phyloP scores from a whole-genome alignment of 1,140 invertebrate genomes.

The Euwallacea similis region DNA sequence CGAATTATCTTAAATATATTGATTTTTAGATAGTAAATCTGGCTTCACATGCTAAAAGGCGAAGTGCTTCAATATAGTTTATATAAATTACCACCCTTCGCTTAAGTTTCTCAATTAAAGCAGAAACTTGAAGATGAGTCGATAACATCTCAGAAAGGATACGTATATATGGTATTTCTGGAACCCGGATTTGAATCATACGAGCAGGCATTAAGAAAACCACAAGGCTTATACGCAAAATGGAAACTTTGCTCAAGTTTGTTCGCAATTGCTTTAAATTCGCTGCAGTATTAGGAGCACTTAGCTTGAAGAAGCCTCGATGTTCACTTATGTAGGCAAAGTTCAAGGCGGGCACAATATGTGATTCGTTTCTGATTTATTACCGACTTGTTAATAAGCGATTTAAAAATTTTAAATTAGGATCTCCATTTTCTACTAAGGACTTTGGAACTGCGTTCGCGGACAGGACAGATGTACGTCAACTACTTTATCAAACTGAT shows the following conservation, averaged over 20 bases:
- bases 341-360: too few relatives aligned
- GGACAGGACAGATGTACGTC: too few relatives aligned
- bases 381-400: too few relatives aligned
- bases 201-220: constrained; percentile 39
- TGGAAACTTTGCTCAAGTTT: constrained; percentile 41
- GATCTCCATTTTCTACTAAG: too few relatives aligned
- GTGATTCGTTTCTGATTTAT: too few relatives aligned
- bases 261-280: constrained; percentile 44
- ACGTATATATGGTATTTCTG: constrained; percentile 21
- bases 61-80: constrained; percentile 4
- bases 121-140: constrained; percentile 31
- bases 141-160: constrained; percentile 31
- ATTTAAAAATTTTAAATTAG: too few relatives aligned
- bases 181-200: constrained; percentile 27
- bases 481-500: too few relatives aligned
- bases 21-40: background rate
- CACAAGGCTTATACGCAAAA: constrained; percentile 40
- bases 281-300: constrained; percentile 44
- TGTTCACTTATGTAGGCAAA: constrained; percentile 14
- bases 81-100: constrained; percentile 14
- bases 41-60: background rate
- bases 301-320: constrained; percentile 34
- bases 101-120: constrained; percentile 30
- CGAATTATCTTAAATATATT: too few relatives aligned
- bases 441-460: too few relatives aligned